A percentile compares a stretch with the other conserved stretches of the same genome.
These are phyloP conservation scores for Delichon dasypus DNA, from an alignment of 2,797 vertebrate species.

Conservation along the genomic window DNA sequence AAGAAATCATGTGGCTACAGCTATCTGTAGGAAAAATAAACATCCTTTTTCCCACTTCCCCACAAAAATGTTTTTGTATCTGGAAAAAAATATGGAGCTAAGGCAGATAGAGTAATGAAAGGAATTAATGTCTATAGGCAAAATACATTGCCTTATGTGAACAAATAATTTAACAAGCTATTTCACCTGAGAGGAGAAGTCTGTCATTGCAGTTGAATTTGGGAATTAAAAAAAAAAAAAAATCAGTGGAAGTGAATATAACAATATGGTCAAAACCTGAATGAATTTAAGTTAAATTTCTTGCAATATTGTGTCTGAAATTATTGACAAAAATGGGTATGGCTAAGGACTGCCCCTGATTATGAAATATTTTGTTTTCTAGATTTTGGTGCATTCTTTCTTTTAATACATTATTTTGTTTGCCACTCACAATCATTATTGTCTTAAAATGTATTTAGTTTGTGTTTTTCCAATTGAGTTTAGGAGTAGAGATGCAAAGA, in stretches of 20 bases:
- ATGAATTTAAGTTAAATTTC: not conserved
- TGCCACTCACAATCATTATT: not conserved
- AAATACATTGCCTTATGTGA: not conserved
- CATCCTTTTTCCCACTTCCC: constrained; percentile 29
- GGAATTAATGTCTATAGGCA: not conserved
- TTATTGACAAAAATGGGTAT: not conserved
- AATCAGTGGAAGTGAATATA: not conserved
- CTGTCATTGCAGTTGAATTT: not conserved
- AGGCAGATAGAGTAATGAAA: not conserved
- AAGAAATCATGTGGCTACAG: constrained; percentile 42
- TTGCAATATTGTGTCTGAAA: not conserved
- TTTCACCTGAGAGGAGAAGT: not conserved
- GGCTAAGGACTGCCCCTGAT: not conserved
- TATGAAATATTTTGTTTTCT: not conserved
- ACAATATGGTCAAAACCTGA: not conserved
- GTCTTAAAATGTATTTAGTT: not conserved
- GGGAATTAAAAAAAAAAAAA: not conserved
- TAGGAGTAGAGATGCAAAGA: not conserved
- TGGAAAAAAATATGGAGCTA: constrained; percentile 23
- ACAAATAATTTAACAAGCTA: not conserved
- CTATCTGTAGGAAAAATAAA: constrained; percentile 57
- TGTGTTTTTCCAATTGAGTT: not conserved
- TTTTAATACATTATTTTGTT: not conserved
- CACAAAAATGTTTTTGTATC: constrained; percentile 35
- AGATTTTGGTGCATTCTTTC: not conserved